Conservation (phyloP, 2,113 vertebrate species). For the Entelurus aequoreus region DNA sequence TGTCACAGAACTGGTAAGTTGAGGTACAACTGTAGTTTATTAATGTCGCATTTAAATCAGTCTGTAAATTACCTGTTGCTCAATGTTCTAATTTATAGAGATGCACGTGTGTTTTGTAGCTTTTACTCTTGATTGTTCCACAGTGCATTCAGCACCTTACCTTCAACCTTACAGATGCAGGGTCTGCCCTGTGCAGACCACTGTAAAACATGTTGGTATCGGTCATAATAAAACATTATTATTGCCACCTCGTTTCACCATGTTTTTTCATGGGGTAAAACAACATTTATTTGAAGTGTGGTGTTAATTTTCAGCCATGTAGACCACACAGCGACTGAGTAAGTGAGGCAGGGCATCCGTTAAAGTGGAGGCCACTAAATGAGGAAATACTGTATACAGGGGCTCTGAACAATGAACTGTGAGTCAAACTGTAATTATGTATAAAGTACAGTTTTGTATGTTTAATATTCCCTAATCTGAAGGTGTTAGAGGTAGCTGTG, state of each 20-base stretch:
- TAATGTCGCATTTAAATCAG: too few species aligned
- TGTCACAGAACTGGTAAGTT: too few species aligned
- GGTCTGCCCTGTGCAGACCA: neutral
- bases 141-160: too few species aligned
- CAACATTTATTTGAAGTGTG: neutral
- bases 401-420: slow-evolving; percentile 13
- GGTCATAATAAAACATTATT: neutral
- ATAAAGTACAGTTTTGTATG: slow-evolving; percentile 1
- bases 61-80: too few species aligned
- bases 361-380: neutral
- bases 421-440: slow-evolving; percentile 12
- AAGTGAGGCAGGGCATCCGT: neutral
- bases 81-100: too few species aligned
- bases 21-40: too few species aligned
- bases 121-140: too few species aligned
- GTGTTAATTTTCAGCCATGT: neutral
- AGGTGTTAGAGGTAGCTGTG: neutral
- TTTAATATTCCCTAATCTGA: slow-evolving; percentile 9
- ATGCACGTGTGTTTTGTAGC: too few species aligned
- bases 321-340: neutral
- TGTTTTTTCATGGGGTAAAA: too few species aligned
- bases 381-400: slow-evolving; percentile 1
- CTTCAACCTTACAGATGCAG: too few species aligned
- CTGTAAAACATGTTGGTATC: neutral
- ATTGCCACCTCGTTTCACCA: neutral